Evolutionary conservation across 2,888 invertebrate genomes (phyloP), one percentile per base, ranked within the genome.

Genomic region (Dimorphilus gyrociliatus): DNA sequence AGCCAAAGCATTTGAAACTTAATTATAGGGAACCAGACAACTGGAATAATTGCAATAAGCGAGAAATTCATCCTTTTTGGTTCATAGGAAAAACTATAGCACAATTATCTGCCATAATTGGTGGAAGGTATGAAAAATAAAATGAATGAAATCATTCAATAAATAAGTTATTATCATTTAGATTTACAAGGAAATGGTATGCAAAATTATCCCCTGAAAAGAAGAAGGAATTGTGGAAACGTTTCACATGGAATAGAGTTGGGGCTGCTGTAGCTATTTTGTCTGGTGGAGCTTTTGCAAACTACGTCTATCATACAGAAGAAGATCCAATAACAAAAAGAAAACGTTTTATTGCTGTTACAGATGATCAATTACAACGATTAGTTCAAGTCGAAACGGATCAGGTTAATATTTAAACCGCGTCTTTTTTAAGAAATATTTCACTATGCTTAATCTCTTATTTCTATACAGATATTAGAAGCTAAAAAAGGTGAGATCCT

Each of bases 271-370:
- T 27, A 23, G 30, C 25, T 8, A 15, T 30, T 21, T n/a, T n/a
- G n/a, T n/a, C n/a, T n/a, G n/a, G n/a, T n/a, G n/a, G n/a, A n/a
- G 29, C 28, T 10, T 29, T 32, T n/a, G 19, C 38, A 4, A 49
- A 61, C 42, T 66, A 64, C 39, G 21, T 42, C 16, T 48, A 48
- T 6, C 69, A 71, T 44, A 33, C 69, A 8, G 59, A 69, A 42
- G 62, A 55, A 27, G 62, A 69, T 19, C 71, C 71, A 2, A 40
- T 71, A 24, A 69, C 69, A 2, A 57, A 65, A 8, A 54, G 70
- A 26, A 57, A 53, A 33, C 55, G 70, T 33, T 71, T 71, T 39
- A 60, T 71, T 16, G 56, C 67, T 4, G 63, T 72, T 35, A 64
- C 60, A 12, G 45, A 55, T 33, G 53, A 66, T 4, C 67, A 69